Conservation (phyloP, 2,888 invertebrate genomes). For the Amphiduros pacificus region DNA sequence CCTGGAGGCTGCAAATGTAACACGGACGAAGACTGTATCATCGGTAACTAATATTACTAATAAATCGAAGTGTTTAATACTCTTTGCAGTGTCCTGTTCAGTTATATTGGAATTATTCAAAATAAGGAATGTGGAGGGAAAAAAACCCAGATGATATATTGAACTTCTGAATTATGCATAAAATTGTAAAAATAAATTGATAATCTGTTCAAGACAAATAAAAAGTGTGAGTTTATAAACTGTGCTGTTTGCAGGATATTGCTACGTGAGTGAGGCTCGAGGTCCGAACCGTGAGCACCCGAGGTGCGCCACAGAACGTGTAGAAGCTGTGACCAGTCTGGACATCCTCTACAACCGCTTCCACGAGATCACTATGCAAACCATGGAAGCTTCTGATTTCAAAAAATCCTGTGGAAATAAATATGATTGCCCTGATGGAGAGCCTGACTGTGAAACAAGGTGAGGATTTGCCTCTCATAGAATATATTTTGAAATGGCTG, state of each 20-base stretch:
- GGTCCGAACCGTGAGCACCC: slow-evolving; percentile 46
- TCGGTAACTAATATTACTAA: slow-evolving; percentile 49
- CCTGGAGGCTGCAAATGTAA: slow-evolving; percentile 59
- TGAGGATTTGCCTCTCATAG: no score
- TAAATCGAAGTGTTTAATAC: no score
- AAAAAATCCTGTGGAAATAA: slow-evolving; percentile 53
- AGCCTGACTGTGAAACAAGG: slow-evolving; percentile 57
- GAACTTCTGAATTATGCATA: not conserved
- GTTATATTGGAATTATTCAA: no score
- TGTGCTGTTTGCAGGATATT: slow-evolving; percentile 38
- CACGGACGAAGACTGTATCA: slow-evolving; percentile 54
- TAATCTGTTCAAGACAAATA: no score
- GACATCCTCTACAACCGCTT: slow-evolving; percentile 60
- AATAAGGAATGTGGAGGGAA: no score
- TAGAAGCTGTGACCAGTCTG: slow-evolving; percentile 60
- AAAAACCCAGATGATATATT: no score
- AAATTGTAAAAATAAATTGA: not conserved
- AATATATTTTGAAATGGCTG: no score
- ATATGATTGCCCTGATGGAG: slow-evolving; percentile 56
- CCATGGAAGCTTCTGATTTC: slow-evolving; percentile 57
- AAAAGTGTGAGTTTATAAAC: not conserved
- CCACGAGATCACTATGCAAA: slow-evolving; percentile 57
- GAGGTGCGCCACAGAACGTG: slow-evolving; percentile 59
- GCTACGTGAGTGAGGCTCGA: slow-evolving; percentile 54
- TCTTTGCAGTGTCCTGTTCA: no score